phyloP scores from a whole-genome alignment of 2,113 vertebrate genomes.

The Plectropomus leopardus region DNA sequence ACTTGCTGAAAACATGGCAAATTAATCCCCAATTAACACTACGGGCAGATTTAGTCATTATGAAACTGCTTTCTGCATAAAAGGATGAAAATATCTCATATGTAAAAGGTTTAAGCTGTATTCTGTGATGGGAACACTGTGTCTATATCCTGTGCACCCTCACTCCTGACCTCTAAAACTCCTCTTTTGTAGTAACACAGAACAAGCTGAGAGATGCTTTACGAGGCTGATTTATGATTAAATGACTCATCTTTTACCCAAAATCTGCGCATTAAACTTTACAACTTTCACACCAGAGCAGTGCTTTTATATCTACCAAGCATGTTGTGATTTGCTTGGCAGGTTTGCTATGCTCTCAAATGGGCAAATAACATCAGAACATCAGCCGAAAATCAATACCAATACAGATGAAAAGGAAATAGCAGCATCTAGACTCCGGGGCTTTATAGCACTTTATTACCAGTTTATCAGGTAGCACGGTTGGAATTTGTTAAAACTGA shows the following conservation, averaged over 20 bases:
- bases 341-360: constrained; percentile 12
- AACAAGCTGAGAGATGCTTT: constrained; percentile 47
- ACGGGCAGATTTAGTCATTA: constrained; percentile 79
- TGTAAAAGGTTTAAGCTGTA: constrained; percentile 53
- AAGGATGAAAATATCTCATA: constrained; percentile 64
- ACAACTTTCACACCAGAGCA: constrained; percentile 55
- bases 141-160: constrained; percentile 5
- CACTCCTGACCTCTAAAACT: constrained; percentile 56
- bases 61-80: constrained; percentile 66
- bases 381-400: constrained; percentile 30
- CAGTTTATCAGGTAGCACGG: background rate
- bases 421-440: background rate
- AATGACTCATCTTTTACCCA: constrained; percentile 57
- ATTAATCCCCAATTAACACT: constrained; percentile 86
- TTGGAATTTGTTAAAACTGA: background rate
- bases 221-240: constrained; percentile 60
- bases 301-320: constrained; percentile 47
- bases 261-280: constrained; percentile 63
- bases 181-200: constrained; percentile 34
- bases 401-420: constrained; percentile 1
- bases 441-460: background rate
- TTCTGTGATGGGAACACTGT: constrained; percentile 43
- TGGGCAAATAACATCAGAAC: constrained; percentile 20
- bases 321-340: constrained; percentile 50
- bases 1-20: constrained; percentile 81